A percentile compares a stretch with the other conserved stretches of the same genome.
Evolutionary conservation across 1,140 invertebrate genomes (phyloP).

Genomic region (Coptotermes formosanus): DNA sequence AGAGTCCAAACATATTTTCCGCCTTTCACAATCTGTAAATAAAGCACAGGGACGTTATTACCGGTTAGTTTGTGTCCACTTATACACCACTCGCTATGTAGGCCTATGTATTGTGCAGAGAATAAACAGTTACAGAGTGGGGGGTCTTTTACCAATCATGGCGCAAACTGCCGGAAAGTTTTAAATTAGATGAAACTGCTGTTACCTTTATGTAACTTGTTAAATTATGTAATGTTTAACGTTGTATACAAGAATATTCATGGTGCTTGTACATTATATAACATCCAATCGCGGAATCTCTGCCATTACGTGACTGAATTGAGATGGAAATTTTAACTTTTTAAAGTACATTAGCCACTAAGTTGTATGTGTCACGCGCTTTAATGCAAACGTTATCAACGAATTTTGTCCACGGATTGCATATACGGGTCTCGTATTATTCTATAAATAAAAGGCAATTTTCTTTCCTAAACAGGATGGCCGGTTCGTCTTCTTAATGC

Average conservation of each 20-base stretch:
- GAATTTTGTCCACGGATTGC: too few relatives aligned
- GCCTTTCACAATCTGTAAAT: slow-evolving; percentile 6
- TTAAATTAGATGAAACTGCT: slow-evolving; percentile 3
- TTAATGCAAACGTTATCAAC: too few relatives aligned
- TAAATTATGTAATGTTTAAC: background rate
- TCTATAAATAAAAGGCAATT: too few relatives aligned
- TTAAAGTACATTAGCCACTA: too few relatives aligned
- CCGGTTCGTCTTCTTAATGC: too few relatives aligned
- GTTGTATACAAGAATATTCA: background rate
- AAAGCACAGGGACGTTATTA: background rate
- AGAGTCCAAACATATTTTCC: background rate
- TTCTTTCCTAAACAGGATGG: too few relatives aligned
- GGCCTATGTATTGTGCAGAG: background rate
- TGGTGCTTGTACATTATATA: background rate
- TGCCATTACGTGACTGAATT: too few relatives aligned
- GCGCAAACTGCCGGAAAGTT: background rate
- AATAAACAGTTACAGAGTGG: background rate
- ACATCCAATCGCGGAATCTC: too few relatives aligned
- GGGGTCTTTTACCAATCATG: background rate
- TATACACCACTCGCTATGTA: background rate
- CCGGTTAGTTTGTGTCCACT: background rate
- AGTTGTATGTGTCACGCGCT: too few relatives aligned
- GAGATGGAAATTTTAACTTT: too few relatives aligned
- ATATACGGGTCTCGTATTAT: too few relatives aligned
- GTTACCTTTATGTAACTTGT: background rate